Base-by-base conservation (phyloP, 1,140 invertebrate species). In the Theocolax elegans region DNA sequence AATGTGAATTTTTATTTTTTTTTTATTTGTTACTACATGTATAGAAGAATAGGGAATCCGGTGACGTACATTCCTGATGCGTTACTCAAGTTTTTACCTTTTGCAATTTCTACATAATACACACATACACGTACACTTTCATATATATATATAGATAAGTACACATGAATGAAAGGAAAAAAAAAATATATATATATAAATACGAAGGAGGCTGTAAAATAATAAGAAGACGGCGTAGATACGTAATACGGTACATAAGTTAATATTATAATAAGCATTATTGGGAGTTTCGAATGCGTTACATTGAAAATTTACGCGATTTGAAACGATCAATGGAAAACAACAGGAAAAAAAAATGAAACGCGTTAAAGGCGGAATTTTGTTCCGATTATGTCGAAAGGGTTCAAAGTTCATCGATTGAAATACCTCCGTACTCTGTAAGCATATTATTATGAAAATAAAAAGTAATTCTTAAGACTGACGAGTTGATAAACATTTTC, bases 381-480 rank as follows among this genome's bases (percentile, higher is more conserved):
- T 29, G 0, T 48, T 25, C 48, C 67, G 23, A n/a, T 44, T 25
- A 74, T 71, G 71, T 77, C 76, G 74, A 81, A 58, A 72, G 75
- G 65, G 80, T 79, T 79, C 78, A 25, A 74, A 77, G 81, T 81
- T 82, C 77, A 79, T 79, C 77, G 75, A 79, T 79, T 81, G 76
- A 81, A 83, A 83, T 84, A 84, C 79, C 82, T 84, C 79, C 75
- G 76, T 82, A 83, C 76, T 78, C 77, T 83, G 79, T 85, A 84
- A 81, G 79, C 79, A 77, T 78, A 80, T 65, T 80, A 84, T 80
- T 79, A 84, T 80, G 79, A 74, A 71, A 84, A 85, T 82, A 83
- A 85, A 83, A 84, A 76, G 79, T 80, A 77, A 81, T 78, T 78
- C 72, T 79, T 84, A 81, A 85, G 81, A 85, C 82, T 85, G 81